Conservation (phyloP, 2,797 vertebrate species). For the Pseudopleuronectes americanus region DNA sequence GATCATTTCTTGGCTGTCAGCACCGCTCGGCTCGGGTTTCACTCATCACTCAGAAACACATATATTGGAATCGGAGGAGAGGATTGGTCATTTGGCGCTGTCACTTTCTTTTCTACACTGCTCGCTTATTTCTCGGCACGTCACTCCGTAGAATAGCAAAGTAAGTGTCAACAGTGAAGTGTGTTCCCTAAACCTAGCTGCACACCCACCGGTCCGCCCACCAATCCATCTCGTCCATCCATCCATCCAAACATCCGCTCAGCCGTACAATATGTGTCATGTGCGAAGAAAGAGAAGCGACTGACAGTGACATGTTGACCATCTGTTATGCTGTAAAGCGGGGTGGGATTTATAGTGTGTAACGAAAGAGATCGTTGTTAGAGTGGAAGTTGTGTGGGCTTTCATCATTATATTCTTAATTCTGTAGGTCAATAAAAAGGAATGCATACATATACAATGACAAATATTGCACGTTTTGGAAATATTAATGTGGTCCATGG, state of each 20-base stretch:
- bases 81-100: constrained; percentile 75
- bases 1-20: constrained; percentile 82
- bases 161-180: constrained; percentile 56
- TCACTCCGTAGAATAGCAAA: constrained; percentile 64
- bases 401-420: too few species aligned
- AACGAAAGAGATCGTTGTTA: constrained; percentile 48
- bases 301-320: constrained; percentile 49
- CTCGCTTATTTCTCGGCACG: constrained; percentile 48
- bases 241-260: constrained; percentile 45
- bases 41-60: constrained; percentile 76
- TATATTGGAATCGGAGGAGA: constrained; percentile 61
- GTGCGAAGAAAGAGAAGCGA: constrained; percentile 16
- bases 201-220: constrained; percentile 57
- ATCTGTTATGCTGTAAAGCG: constrained; percentile 51
- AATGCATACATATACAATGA: too few species aligned
- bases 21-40: constrained; percentile 65
- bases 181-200: constrained; percentile 50
- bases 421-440: too few species aligned
- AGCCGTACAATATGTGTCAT: constrained; percentile 48
- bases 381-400: constrained; percentile 33
- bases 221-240: constrained; percentile 59
- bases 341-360: constrained; percentile 50
- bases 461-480: too few species aligned
- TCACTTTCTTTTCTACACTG: constrained; percentile 73
- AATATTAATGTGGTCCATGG: too few species aligned